These are phyloP conservation scores for Cheirogaleus medius DNA, from an alignment of 2,113 vertebrate species.

Conservation along the genomic window DNA sequence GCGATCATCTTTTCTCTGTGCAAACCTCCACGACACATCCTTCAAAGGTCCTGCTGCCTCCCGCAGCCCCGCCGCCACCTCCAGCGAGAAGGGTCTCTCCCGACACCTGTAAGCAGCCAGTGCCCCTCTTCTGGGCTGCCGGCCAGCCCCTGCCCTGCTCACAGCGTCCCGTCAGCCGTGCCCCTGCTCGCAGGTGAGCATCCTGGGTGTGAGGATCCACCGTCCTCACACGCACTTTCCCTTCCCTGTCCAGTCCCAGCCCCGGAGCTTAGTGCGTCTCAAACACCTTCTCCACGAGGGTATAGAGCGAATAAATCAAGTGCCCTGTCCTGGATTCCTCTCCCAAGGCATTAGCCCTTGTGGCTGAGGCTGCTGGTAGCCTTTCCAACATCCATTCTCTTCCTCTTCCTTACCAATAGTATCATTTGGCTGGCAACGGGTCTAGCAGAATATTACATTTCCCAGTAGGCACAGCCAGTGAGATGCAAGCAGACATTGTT, in stretches of 20 bases:
- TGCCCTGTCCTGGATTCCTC: background rate
- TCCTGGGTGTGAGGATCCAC: background rate
- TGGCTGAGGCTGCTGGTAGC: background rate
- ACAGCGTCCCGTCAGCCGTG: background rate
- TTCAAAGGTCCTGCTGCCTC: background rate
- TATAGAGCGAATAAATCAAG: background rate
- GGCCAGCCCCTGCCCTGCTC: background rate
- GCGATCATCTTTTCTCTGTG: background rate
- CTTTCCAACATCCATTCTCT: background rate
- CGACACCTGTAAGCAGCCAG: background rate
- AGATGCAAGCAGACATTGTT: background rate
- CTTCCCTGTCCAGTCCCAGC: background rate
- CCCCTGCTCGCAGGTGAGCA: background rate
- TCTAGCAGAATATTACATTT: background rate
- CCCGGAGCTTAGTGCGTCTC: background rate
- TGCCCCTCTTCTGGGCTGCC: background rate
- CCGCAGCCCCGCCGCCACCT: too few relatives aligned
- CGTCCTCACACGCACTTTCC: too few relatives aligned
- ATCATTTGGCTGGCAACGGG: background rate
- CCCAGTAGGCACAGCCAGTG: background rate
- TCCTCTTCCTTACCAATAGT: background rate
- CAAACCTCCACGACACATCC: rapidly evolving
- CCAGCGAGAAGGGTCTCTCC: too few relatives aligned
- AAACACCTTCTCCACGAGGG: background rate
- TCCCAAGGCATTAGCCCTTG: background rate